Percentiles rank a stretch among this genome's conserved stretches.
These are phyloP conservation scores for Sarcophaga subvicina DNA, from an alignment of 2,888 invertebrate genomes.

Conservation along the genomic window DNA sequence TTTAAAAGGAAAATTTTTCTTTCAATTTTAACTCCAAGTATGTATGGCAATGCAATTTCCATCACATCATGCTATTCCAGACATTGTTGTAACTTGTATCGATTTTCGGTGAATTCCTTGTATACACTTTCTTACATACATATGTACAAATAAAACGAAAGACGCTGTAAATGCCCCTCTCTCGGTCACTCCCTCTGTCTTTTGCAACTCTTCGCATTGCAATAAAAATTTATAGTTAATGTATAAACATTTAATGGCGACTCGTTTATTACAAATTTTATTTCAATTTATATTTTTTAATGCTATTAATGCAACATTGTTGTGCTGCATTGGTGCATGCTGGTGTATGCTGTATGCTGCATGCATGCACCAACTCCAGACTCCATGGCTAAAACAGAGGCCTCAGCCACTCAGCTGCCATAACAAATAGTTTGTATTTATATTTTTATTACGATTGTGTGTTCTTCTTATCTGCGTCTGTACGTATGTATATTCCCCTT, in stretches of 20 bases:
- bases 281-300: slow-evolving; percentile 76
- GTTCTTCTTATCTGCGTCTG: neutral
- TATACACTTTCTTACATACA: neutral
- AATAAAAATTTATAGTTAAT: slow-evolving; percentile 79
- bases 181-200: neutral
- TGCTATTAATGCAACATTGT: slow-evolving; percentile 69
- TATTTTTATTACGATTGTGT: slow-evolving; percentile 41
- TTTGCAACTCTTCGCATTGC: slow-evolving; percentile 53
- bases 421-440: slow-evolving; percentile 54
- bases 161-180: neutral
- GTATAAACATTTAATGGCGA: slow-evolving; percentile 81
- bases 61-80: slow-evolving; percentile 17
- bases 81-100: slow-evolving; percentile 44
- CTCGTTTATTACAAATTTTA: slow-evolving; percentile 82
- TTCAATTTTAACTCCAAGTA: neutral
- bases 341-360: too few species aligned
- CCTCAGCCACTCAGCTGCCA: slow-evolving; percentile 40
- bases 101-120: slow-evolving; percentile 26
- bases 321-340: slow-evolving; percentile 16
- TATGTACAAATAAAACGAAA: slow-evolving; percentile 3
- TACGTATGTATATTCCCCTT: neutral
- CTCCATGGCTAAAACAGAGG: slow-evolving; percentile 59
- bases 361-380: slow-evolving; percentile 47
- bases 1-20: neutral
- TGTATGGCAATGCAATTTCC: neutral